Evolutionary conservation across 2,797 vertebrate species (phyloP).

Genomic region (Aplochiton taeniatus): DNA sequence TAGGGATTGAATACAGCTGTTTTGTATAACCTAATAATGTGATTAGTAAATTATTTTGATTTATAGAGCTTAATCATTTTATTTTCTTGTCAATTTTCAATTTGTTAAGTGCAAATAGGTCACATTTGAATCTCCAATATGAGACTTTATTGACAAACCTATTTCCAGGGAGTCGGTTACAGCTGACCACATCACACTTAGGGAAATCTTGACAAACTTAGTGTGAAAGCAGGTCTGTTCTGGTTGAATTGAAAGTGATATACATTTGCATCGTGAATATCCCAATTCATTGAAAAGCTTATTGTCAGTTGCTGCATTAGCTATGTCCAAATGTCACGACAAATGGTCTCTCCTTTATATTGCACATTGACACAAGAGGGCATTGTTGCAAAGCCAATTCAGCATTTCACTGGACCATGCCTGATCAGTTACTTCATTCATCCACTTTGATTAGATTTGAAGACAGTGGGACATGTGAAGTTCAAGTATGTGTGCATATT

Average conservation of each 20-base stretch:
- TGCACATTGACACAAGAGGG: slow-evolving; percentile 55
- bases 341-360: too few species aligned
- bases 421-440: background rate
- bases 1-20: background rate
- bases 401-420: rapidly evolving
- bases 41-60: slow-evolving; percentile 40
- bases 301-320: too few species aligned
- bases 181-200: too few species aligned
- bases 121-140: too few species aligned
- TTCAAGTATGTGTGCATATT: background rate
- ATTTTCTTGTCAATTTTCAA: background rate
- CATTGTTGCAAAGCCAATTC: slow-evolving; percentile 46
- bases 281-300: too few species aligned
- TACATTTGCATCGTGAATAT: too few species aligned
- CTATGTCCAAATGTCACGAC: too few species aligned
- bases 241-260: too few species aligned
- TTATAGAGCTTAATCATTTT: background rate
- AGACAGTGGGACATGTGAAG: background rate
- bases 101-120: background rate
- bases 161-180: too few species aligned
- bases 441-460: background rate
- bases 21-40: slow-evolving; percentile 12
- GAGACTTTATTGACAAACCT: too few species aligned
- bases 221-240: too few species aligned
- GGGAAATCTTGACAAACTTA: too few species aligned